These are phyloP conservation scores for Andrena praecox DNA, from an alignment of 2,888 invertebrate species.

Conservation along the genomic window DNA sequence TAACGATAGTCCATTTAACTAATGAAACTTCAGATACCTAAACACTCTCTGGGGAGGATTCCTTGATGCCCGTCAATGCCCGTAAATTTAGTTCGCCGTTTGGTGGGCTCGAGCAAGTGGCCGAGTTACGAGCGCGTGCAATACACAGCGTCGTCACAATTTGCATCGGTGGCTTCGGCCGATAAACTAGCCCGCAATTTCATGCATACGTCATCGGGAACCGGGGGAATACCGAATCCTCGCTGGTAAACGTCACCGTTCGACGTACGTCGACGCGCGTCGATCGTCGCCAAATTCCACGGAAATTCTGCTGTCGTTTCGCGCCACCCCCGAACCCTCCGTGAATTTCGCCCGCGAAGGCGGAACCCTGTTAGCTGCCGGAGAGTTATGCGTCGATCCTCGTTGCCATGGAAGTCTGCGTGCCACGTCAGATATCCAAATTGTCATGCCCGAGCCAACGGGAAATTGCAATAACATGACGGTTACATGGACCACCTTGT, in stretches of 20 bases:
- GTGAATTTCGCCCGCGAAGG: conserved; percentile 54
- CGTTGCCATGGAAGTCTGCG: conserved; percentile 15
- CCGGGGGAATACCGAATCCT: conserved; percentile 44
- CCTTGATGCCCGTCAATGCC: conserved; percentile 27
- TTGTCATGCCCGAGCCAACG: conserved; percentile 19
- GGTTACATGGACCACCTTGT: not conserved
- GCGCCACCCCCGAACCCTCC: conserved; percentile 39
- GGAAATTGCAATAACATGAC: conserved; percentile 22
- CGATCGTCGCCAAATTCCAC: conserved; percentile 65
- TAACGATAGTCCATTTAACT: conserved; percentile 48
- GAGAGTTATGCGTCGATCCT: conserved; percentile 64
- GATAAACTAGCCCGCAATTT: conserved; percentile 73
- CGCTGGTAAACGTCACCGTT: conserved; percentile 58
- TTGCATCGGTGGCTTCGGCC: conserved; percentile 49
- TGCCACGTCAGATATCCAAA: conserved; percentile 29
- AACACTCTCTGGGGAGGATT: conserved; percentile 13
- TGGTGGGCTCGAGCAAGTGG: conserved; percentile 35
- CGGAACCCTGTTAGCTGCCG: conserved; percentile 40
- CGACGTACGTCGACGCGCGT: conserved; percentile 62
- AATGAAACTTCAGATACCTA: conserved; percentile 51
- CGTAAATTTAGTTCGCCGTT: conserved; percentile 38
- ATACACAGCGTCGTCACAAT: conserved; percentile 44
- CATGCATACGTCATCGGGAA: conserved; percentile 72
- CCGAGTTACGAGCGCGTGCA: conserved; percentile 29
- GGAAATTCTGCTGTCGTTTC: conserved; percentile 63